phyloP scores from a whole-genome alignment of 2,797 vertebrate genomes.

The Microchirus variegatus region DNA sequence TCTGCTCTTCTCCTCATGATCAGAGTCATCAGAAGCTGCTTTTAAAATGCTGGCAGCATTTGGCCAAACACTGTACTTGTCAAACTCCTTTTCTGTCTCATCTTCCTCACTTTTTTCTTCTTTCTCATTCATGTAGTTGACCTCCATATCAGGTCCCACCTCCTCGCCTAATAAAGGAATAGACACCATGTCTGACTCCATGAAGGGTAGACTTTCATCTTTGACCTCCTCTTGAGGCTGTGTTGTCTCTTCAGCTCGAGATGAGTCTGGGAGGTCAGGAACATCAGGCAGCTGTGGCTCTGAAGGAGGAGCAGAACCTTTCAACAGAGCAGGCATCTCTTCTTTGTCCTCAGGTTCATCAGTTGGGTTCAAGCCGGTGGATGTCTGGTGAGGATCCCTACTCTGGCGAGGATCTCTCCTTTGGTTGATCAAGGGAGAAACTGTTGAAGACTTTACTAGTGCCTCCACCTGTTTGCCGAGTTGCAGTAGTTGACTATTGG shows the following conservation, averaged over 20 bases:
- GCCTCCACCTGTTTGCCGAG: constrained; percentile 85
- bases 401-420: constrained; percentile 87
- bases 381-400: constrained; percentile 89
- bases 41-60: constrained; percentile 85
- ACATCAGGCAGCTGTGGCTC: constrained; percentile 16
- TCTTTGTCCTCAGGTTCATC: constrained; percentile 71
- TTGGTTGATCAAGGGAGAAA: constrained; percentile 82
- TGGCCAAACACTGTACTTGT: constrained; percentile 85
- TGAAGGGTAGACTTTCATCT: constrained; percentile 72
- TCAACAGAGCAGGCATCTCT: constrained; percentile 36
- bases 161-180: constrained; percentile 85
- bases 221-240: constrained; percentile 60
- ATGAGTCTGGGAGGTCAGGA: constrained; percentile 34
- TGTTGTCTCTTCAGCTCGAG: constrained; percentile 38
- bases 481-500: constrained; percentile 84
- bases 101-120: constrained; percentile 56
- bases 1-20: constrained; percentile 77
- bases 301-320: constrained; percentile 50
- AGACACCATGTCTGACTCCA: constrained; percentile 68
- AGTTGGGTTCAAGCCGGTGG: constrained; percentile 59
- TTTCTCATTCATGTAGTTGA: constrained; percentile 69
- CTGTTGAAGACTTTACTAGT: constrained; percentile 75
- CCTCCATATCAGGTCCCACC: constrained; percentile 80
- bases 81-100: constrained; percentile 65
- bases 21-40: constrained; percentile 65